These are phyloP conservation scores for Zapus hudsonius DNA, from an alignment of 2,113 vertebrate species.

Conservation along the genomic window DNA sequence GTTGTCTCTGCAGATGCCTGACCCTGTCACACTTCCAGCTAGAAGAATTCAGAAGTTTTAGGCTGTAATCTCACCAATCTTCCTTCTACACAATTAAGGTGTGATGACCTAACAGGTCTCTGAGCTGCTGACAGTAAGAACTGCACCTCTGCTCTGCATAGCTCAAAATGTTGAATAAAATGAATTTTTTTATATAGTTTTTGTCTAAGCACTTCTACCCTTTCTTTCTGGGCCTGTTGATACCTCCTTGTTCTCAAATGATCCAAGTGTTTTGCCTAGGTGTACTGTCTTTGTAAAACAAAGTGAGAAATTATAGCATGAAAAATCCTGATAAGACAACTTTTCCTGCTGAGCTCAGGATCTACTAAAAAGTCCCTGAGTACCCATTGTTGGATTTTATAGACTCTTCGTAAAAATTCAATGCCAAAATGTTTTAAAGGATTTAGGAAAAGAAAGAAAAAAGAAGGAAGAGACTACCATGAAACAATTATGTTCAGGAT, in stretches of 20 bases:
- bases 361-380: slow-evolving; percentile 44
- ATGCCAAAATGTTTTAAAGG: slow-evolving; percentile 21
- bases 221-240: slow-evolving; percentile 27
- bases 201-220: neutral
- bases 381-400: slow-evolving; percentile 21
- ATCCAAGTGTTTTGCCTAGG: slow-evolving; percentile 21
- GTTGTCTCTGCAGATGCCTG: too few species aligned
- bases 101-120: neutral
- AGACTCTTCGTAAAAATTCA: slow-evolving; percentile 52
- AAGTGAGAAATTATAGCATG: slow-evolving; percentile 50
- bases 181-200: neutral
- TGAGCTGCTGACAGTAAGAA: neutral
- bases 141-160: neutral
- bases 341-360: slow-evolving; percentile 50
- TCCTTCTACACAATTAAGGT: neutral
- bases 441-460: neutral
- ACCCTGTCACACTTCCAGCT: too few species aligned
- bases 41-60: neutral
- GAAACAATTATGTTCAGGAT: slow-evolving; percentile 31
- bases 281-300: slow-evolving; percentile 42
- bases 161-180: slow-evolving; percentile 26
- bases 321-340: slow-evolving; percentile 28
- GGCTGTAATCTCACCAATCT: neutral
- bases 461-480: neutral
- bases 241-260: neutral